These are phyloP conservation scores for Cheilosia scutellata DNA, from an alignment of 2,888 invertebrate species.

Conservation along the genomic window DNA sequence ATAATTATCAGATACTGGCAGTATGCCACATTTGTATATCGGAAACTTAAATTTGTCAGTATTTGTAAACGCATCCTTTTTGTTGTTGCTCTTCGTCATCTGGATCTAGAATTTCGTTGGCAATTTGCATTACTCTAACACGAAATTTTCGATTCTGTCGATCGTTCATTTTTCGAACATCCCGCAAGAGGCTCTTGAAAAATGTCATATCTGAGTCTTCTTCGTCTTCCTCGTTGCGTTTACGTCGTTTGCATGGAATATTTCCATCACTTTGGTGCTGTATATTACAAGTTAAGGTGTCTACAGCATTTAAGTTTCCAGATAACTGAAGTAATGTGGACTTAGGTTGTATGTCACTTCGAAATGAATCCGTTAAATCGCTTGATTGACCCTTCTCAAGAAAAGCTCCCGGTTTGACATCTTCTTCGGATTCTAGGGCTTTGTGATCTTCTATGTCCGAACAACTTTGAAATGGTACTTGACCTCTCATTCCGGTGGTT, in stretches of 20 bases:
- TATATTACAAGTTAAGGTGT: background rate
- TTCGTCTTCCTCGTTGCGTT: background rate
- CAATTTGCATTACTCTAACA: constrained; percentile 20
- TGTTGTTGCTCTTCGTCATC: background rate
- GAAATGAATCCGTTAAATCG: background rate
- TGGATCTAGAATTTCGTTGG: constrained; percentile 34
- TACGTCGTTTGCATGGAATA: background rate
- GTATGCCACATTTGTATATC: too few species aligned
- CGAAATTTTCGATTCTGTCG: constrained; percentile 51
- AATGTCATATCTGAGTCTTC: constrained; percentile 33
- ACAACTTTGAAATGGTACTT: background rate
- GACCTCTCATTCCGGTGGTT: background rate
- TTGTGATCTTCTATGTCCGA: background rate
- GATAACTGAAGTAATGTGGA: background rate
- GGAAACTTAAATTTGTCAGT: too few species aligned
- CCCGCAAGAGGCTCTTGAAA: constrained; percentile 44
- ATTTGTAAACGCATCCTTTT: background rate
- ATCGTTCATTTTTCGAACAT: constrained; percentile 40
- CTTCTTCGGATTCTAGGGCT: background rate
- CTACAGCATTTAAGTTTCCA: too few species aligned
- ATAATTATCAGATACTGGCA: background rate
- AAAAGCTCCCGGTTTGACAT: constrained; percentile 46
- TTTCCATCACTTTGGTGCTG: background rate
- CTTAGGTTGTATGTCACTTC: background rate
- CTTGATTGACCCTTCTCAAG: background rate